Conservation (phyloP, 2,113 vertebrate species). For the Trogon melanurus region DNA sequence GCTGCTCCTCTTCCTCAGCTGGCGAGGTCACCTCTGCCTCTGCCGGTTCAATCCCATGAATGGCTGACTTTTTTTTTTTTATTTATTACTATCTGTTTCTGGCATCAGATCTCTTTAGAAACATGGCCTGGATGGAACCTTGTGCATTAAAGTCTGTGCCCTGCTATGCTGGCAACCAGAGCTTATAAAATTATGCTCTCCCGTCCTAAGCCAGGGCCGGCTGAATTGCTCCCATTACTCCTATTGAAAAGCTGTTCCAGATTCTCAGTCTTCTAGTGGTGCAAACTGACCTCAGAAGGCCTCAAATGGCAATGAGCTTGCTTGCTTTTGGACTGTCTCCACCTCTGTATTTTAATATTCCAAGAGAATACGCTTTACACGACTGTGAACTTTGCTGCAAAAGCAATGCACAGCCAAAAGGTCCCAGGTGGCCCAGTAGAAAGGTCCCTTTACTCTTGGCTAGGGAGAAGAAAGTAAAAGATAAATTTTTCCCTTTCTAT, state of each 20-base stretch:
- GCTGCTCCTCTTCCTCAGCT: background rate
- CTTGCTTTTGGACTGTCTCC: background rate
- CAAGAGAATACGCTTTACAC: background rate
- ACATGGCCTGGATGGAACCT: background rate
- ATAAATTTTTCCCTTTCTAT: background rate
- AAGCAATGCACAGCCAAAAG: background rate
- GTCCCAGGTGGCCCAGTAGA: background rate
- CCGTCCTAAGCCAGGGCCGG: background rate
- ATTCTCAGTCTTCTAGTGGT: fast-evolving
- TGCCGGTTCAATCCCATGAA: background rate
- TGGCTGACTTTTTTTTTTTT: background rate
- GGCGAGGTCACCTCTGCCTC: background rate
- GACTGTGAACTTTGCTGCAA: background rate
- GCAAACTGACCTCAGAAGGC: background rate
- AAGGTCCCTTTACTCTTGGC: background rate
- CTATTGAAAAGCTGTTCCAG: background rate
- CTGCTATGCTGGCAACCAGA: background rate
- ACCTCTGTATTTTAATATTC: conserved; percentile 21
- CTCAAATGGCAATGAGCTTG: background rate
- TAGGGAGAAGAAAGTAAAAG: background rate
- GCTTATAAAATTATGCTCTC: background rate
- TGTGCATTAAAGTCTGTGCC: background rate
- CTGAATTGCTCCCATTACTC: background rate
- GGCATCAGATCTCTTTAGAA: background rate
- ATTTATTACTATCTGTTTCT: background rate